phyloP scores from a whole-genome alignment of 1,140 invertebrate genomes.

The Ruditapes philippinarum region DNA sequence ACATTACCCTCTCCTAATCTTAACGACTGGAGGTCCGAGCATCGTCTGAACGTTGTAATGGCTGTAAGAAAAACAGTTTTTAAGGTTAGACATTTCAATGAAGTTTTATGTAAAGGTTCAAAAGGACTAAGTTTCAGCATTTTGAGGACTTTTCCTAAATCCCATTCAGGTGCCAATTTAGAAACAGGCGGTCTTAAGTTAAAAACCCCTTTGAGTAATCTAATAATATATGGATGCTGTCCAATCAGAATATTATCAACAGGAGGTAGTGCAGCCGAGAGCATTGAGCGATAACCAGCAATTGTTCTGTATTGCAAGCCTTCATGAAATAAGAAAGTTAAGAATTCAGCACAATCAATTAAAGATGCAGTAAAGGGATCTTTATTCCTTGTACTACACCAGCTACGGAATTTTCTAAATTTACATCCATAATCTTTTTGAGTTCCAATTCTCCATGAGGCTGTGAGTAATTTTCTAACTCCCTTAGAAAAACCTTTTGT shows the following conservation, averaged over 20 bases:
- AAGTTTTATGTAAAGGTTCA: conserved; percentile 9
- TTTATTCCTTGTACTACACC: conserved; percentile 53
- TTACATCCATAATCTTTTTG: background rate
- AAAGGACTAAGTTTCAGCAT: background rate
- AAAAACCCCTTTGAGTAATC: conserved; percentile 1
- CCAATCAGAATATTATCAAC: background rate
- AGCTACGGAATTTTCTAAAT: conserved; percentile 43
- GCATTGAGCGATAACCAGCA: conserved; percentile 36
- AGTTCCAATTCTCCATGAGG: conserved; percentile 4
- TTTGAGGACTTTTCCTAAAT: background rate
- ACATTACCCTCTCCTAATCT: conserved; percentile 47
- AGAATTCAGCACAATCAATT: conserved; percentile 25
- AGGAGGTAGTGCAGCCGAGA: background rate
- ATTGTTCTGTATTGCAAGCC: conserved; percentile 15
- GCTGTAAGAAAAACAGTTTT: conserved; percentile 23
- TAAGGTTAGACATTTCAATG: background rate
- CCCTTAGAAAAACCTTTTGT: conserved; percentile 3
- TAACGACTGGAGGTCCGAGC: conserved; percentile 59
- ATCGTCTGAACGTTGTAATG: conserved; percentile 40
- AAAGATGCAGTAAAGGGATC: conserved; percentile 25
- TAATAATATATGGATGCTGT: background rate
- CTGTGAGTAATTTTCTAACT: conserved; percentile 15
- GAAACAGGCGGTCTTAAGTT: background rate
- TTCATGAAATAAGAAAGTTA: background rate
- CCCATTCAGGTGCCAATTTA: conserved; percentile 32